These are phyloP conservation scores for Tipula helvola DNA, from an alignment of 2,888 invertebrate genomes.

Conservation along the genomic window DNA sequence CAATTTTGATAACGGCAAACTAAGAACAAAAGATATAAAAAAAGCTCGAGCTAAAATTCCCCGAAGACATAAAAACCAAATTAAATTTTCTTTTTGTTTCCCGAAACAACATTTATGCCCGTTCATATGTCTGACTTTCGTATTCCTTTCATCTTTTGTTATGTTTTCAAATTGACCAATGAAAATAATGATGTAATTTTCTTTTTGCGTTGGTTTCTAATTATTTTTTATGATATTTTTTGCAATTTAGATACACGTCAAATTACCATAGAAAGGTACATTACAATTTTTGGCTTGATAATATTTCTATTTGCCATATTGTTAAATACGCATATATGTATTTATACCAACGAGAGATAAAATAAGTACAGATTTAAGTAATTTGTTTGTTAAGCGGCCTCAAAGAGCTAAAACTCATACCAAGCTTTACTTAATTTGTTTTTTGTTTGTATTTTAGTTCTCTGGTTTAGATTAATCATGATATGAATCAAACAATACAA, in stretches of 20 bases:
- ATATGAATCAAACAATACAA: not conserved
- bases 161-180: not conserved
- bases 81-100: constrained; percentile 4
- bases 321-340: not conserved
- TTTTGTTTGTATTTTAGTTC: not conserved
- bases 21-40: not conserved
- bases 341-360: not conserved
- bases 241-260: no score
- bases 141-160: not conserved
- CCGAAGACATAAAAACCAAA: not conserved
- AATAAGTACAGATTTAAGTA: not conserved
- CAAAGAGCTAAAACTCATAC: not conserved
- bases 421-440: not conserved
- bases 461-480: not conserved
- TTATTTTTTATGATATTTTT: no score
- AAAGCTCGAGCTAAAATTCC: not conserved
- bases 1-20: not conserved
- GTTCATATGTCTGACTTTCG: not conserved
- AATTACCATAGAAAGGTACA: no score
- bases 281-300: not conserved
- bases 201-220: not conserved
- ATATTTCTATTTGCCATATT: not conserved
- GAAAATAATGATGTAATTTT: not conserved
- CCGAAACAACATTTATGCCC: not conserved
- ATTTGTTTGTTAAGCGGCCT: not conserved